Percentiles rank a stretch among this genome's conserved stretches.
phyloP scores from a whole-genome alignment of 2,888 invertebrate genomes.

The Emmelina monodactyla region DNA sequence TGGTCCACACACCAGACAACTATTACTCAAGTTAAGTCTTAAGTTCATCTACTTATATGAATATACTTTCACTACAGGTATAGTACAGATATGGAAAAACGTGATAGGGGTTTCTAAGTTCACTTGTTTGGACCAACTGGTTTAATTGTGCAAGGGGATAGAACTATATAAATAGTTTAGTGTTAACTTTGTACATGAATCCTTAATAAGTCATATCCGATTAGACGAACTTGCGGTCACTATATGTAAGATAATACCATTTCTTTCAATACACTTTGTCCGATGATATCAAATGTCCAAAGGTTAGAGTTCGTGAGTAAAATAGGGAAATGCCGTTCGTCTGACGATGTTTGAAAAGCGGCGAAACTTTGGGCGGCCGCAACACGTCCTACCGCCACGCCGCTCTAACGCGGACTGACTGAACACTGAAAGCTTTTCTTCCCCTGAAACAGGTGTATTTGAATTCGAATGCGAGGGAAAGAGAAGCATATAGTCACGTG shows the following conservation, averaged over 20 bases:
- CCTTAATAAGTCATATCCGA: constrained; percentile 32
- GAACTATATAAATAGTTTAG: constrained; percentile 10
- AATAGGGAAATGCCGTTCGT: constrained; percentile 15
- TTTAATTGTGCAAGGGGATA: constrained; percentile 19
- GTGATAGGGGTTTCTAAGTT: constrained; percentile 24
- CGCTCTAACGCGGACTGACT: constrained; percentile 58
- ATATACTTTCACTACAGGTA: no score
- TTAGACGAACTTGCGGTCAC: constrained; percentile 22
- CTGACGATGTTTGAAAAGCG: constrained; percentile 27
- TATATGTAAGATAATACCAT: neutral
- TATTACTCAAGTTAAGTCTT: no score
- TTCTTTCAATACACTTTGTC: no score
- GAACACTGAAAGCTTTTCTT: constrained; percentile 36
- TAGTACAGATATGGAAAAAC: constrained; percentile 42
- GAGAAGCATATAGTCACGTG: constrained; percentile 15
- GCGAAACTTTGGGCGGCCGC: constrained; percentile 22
- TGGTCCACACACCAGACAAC: no score
- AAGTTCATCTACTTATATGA: no score
- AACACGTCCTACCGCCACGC: constrained; percentile 39
- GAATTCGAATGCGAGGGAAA: constrained; percentile 22
- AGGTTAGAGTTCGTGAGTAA: no score
- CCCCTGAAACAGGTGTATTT: constrained; percentile 20
- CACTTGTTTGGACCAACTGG: constrained; percentile 49
- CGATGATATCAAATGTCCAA: no score
- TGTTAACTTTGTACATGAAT: constrained; percentile 29